Base-by-base conservation (phyloP, 2,888 invertebrate genomes). In the Reticulitermes lucifugus region DNA sequence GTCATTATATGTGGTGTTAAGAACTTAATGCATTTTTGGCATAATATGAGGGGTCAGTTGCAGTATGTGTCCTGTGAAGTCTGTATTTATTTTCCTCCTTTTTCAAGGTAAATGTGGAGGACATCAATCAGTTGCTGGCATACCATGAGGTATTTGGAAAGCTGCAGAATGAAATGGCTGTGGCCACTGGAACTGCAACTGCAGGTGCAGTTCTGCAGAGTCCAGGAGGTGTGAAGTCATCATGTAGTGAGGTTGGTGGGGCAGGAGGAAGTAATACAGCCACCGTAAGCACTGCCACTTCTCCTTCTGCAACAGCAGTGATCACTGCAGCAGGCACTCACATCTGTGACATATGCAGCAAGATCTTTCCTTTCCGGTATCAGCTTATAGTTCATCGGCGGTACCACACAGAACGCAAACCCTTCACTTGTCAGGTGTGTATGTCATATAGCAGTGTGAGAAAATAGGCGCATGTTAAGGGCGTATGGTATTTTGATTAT, bases 71-170 rank as follows among this genome's bases (percentile, higher is more conserved):
- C 12, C 4, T 46, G 9, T 4, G 12, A 46, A 46, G 46, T 46
- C 46, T 46, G 10, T 9, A 46, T 46, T 46, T 7, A 0, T 55
- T 4, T 55, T 55, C 55, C 46, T 65, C 46, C 29, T 55, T 70
- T 70, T 83, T 88, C 22, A 81, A 91, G 90, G 91, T 92, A 46
- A 95, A 96, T 90, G 96, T 96, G 12, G 97, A 97, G 90, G 97
- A 97, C 89, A 93, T 97, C 84, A 96, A 96, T 88, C 96, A 96
- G 89, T 91, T 97, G 88, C 91, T 97, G 87, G 96, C 96, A 71
- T 97, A 97, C 91, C 97, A 97, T 89, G 97, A 97, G 91, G 96
- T 97, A 77, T 97, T 95, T 89, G 95, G 95, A 51, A 95, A 95
- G 89, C 90, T 95, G 86, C 94, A 94, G 88, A 92, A 92, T 87